Percentiles rank a stretch among this genome's conserved stretches.
phyloP scores from a whole-genome alignment of 2,113 vertebrate species.

The Syngnathus scovelli region DNA sequence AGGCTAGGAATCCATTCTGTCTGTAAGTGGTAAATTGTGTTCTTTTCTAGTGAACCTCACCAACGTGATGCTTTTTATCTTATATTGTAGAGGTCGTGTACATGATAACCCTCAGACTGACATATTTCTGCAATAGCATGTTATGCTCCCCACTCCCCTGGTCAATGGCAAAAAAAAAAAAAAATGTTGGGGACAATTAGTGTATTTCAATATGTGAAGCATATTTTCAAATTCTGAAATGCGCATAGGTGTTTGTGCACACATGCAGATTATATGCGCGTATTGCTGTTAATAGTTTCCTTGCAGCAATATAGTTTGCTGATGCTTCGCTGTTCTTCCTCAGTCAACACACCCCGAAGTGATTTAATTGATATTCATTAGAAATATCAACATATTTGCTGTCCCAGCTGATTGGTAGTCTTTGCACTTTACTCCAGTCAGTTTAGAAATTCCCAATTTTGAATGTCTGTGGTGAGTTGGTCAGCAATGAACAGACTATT shows the following conservation, averaged over 20 bases:
- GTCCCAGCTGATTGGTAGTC: constrained; percentile 6
- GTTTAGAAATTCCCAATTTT: constrained; percentile 2
- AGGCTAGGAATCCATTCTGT: neutral
- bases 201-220: neutral
- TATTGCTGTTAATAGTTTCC: constrained; percentile 8
- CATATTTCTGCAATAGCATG: too few relatives aligned
- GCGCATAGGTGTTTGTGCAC: neutral
- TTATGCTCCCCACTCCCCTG: neutral
- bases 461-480: neutral
- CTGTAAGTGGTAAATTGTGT: neutral
- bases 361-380: constrained; percentile 62
- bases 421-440: constrained; percentile 8
- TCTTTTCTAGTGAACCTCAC: constrained; percentile 10
- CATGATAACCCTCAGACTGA: neutral
- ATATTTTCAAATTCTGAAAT: neutral
- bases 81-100: constrained; percentile 10
- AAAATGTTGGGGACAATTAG: too few relatives aligned
- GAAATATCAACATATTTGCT: constrained; percentile 37
- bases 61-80: constrained; percentile 17
- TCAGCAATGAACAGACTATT: neutral
- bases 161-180: too few relatives aligned
- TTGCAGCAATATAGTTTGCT: constrained; percentile 23
- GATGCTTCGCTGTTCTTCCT: constrained; percentile 20
- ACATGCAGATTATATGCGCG: constrained; percentile 1
- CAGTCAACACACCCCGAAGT: constrained; percentile 43